Base-by-base conservation (phyloP, 2,113 vertebrate species). In the Cryptomyrus ogoouensis region DNA sequence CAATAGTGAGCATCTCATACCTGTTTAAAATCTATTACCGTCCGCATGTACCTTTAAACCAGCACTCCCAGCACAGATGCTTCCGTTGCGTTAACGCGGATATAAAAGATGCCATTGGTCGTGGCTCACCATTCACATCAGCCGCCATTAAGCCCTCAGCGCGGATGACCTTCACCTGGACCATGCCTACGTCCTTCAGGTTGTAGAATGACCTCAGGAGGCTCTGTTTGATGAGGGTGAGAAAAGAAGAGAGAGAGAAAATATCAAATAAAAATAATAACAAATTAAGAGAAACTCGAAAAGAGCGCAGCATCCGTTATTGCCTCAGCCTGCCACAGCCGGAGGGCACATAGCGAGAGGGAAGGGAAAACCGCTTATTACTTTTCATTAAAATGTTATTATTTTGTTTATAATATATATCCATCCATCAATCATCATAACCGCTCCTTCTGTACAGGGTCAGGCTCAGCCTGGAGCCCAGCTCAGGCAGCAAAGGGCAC, bases 131-230 rank as follows among this genome's bases (percentile, higher is more conserved):
- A 91, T 95, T 99, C 52, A 99, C 97, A 89, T 99, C 98, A 83
- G 98, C 98, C 88, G 96, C 98, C 97, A 98, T 97, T 92, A 99
- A 96, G 13, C 97, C 97, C 93, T 98, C 98, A 8, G 98, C 98
- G 92, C 97, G 95, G 94, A 98, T 95, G 92, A 99, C 97, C 95
- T 98, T 99, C 92, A 99, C 96, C 93, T 98, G 98, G 80, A 99
- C 94, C 90, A 98, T 93, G 92, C 98, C 98, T 83, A 99, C 97
- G 24, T 99, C 98, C 56, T 94, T 98, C 83, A 98, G 46, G 92
- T 97, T 97, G 44, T 92, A 95, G 91, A 99, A 96, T 27, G 97
- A 97, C 92, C 90, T 91, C 91, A 95, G 13, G 44, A 95, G 91
- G 17, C 96, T 93, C 98, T 99, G 93, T 87, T 95, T 94, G 95